Percentiles rank a stretch among this genome's conserved stretches.
Conservation (phyloP, 92 coral and sea anemone species). For the Metridium senile region DNA sequence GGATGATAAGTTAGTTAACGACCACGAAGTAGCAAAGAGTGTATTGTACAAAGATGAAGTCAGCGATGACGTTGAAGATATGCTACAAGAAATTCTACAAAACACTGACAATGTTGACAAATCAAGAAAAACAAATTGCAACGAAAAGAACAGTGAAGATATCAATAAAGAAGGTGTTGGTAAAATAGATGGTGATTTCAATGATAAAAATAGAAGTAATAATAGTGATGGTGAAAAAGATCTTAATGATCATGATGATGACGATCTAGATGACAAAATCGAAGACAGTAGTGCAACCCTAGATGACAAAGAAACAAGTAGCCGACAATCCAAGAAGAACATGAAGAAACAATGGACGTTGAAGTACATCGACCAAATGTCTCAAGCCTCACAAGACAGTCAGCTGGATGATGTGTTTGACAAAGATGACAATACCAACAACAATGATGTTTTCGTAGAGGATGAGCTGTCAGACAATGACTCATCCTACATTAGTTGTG, state of each 20-base stretch:
- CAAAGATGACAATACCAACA: not conserved
- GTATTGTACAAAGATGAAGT: conserved; percentile 26
- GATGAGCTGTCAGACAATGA: conserved; percentile 70
- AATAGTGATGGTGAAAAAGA: conserved; percentile 42
- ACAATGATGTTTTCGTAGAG: conserved; percentile 4
- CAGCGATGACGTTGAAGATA: conserved; percentile 60
- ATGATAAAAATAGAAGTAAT: conserved; percentile 10
- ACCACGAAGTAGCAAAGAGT: not conserved
- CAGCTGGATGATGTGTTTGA: conserved; percentile 16
- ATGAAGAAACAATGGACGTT: conserved; percentile 16
- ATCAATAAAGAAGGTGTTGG: no score
- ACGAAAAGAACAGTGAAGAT: no score
- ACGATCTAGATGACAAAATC: not conserved
- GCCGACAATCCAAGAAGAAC: not conserved
- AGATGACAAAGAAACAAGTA: not conserved
- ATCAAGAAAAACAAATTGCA: no score
- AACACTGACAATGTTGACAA: not conserved
- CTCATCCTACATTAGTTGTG: conserved; percentile 81
- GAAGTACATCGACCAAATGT: conserved; percentile 17
- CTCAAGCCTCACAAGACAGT: not conserved
- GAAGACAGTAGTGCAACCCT: not conserved
- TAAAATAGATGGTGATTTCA: no score
- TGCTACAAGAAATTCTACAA: conserved; percentile 55
- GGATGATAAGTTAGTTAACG: not conserved
- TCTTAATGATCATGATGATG: conserved; percentile 12